Evolutionary conservation across 64 coral and sea anemone species (phyloP), one percentile per base, ranked within the genome.

Genomic region (Pocillopora verrucosa): DNA sequence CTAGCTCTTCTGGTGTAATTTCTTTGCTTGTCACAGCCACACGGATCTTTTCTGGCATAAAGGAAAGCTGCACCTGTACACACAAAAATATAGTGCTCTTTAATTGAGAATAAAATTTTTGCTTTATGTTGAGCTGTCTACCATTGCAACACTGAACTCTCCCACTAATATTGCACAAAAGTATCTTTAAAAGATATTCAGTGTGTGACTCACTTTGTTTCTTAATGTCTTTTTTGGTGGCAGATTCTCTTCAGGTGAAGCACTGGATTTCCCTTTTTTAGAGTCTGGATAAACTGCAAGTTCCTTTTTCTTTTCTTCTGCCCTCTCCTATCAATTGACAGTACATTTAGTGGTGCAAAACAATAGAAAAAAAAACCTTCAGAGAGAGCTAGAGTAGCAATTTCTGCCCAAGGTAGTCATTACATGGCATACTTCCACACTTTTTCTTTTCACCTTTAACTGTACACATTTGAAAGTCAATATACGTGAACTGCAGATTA

Each of bases 1-100:
- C 70, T n/a, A 67, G 92, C 36, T 25, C 59, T 36, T 92, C 75
- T n/a, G 94, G 94, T 62, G 85, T 89, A 22, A 96, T 89, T 67
- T 92, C 94, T 38, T 87, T 92, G 62, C 77, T 92, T 72, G 87
- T 85, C 22, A 96, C 90, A 22, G 87, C 90, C 16, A 90, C 80
- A 20, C 94, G 90, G 9, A 96, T 88, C 74, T 96, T 96, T 38
- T 96, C 94, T 41, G 94, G 90, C 94, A 96, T 96, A 59, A 96
- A 96, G 16, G 87, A 89, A 24, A 96, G 56, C 16, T 91, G 89
- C 1, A 79, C 80, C 92, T 94, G n/a, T 13, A 35, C 45, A 72
- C 41, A 84, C 1, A 77, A 11, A 70, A 24, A 20, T 6, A 70
- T 24, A 4, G 3, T 51, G 41, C 41, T 51, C 7, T 51, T 51